Evolutionary conservation across 2,113 vertebrate species (phyloP).

Genomic region (Eptesicus fuscus): DNA sequence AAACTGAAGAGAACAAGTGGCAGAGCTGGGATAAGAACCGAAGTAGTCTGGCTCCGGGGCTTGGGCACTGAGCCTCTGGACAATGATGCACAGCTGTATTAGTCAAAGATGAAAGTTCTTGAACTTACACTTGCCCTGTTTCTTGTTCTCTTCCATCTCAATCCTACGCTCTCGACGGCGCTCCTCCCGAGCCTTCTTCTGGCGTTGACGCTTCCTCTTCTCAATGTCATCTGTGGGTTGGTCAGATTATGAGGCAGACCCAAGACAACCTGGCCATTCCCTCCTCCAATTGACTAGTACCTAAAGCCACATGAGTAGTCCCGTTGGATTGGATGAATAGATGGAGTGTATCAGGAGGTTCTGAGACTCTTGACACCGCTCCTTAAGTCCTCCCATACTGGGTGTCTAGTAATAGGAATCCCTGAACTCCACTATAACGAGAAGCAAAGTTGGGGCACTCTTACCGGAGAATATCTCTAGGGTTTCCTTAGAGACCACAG

Average conservation of each 20-base stretch:
- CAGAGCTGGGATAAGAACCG: neutral
- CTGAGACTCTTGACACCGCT: neutral
- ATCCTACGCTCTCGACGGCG: conserved; percentile 94
- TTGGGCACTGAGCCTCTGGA: neutral
- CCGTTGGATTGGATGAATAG: neutral
- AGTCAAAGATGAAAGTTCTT: neutral
- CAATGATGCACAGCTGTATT: neutral
- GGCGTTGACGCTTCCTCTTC: conserved; percentile 92
- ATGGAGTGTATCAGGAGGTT: neutral
- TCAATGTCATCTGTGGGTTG: conserved; percentile 91
- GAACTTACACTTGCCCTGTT: conserved; percentile 95
- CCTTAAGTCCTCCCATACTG: neutral
- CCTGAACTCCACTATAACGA: neutral
- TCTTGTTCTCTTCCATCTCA: conserved; percentile 97
- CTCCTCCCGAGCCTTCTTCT: conserved; percentile 96
- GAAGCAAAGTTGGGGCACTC: neutral
- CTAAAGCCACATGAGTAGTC: neutral
- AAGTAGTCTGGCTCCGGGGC: neutral
- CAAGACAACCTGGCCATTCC: neutral
- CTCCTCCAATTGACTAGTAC: neutral
- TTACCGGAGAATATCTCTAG: conserved; percentile 94
- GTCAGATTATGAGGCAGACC: neutral
- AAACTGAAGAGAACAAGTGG: neutral
- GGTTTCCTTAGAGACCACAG: conserved; percentile 93
- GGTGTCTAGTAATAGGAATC: neutral